These are phyloP conservation scores for Macropus fuliginosus DNA, from an alignment of 2,797 vertebrate genomes.

Conservation along the genomic window DNA sequence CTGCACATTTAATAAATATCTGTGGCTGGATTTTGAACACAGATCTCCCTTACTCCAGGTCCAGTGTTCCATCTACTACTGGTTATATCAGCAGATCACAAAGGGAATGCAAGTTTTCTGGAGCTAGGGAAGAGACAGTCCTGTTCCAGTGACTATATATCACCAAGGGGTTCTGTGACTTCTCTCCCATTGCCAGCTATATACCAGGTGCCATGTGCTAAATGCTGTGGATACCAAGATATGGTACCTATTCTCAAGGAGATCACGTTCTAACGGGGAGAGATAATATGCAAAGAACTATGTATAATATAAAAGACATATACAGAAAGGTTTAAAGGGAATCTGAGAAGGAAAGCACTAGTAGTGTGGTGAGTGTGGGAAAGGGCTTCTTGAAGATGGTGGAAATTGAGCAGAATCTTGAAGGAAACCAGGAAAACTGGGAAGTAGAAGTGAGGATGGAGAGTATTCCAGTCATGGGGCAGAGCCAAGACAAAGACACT, in stretches of 20 bases:
- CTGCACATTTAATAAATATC: not conserved
- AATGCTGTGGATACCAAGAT: not conserved
- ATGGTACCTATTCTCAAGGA: not conserved
- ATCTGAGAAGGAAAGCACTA: not conserved
- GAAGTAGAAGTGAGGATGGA: not conserved
- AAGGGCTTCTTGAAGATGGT: not conserved
- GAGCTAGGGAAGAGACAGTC: not conserved
- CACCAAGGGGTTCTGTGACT: not conserved
- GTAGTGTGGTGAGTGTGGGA: not conserved
- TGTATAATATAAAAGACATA: not conserved
- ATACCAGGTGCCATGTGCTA: not conserved
- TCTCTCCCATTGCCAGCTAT: not conserved
- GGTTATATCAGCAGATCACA: not conserved
- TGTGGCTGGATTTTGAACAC: not conserved
- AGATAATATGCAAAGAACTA: not conserved
- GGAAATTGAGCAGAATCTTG: not conserved
- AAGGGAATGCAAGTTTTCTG: not conserved
- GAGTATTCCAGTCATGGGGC: not conserved
- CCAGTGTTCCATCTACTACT: not conserved
- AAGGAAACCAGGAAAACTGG: not conserved
- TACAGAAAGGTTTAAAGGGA: not conserved
- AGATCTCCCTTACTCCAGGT: not conserved
- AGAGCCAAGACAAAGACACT: too few relatives aligned
- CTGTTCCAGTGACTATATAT: not conserved
- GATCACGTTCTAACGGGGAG: not conserved